Evolutionary conservation across 2,113 vertebrate genomes (phyloP), one percentile per base, ranked within the genome.

Genomic region (Microtus richardsoni): DNA sequence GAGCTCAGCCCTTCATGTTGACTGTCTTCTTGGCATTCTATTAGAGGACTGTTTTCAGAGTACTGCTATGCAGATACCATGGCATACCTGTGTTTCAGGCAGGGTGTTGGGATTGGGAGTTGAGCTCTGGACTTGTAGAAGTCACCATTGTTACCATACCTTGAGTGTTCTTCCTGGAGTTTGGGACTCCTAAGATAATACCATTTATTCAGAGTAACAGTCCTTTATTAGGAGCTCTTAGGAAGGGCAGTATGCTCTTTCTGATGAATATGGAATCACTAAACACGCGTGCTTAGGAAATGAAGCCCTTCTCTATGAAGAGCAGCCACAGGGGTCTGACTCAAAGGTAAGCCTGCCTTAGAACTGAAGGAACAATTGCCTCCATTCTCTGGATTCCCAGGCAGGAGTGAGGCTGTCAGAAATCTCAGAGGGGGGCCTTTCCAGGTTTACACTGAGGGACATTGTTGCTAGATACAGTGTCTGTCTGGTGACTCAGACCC

Each of bases 281-380:
- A 33, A 88, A 88, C 93, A 52, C 70, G 0, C 74, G 66, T 91
- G 49, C 88, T 89, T 79, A 92, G 96, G 87, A 92, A 91, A 83
- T 22, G 60, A 93, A 93, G 80, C 52, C 52, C 75, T 66, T 60
- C 4, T 93, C 90, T 87, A 60, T 36, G 91, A 91, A 22, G 78
- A 84, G 91, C 92, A 95, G 58, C 79, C 92, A 77, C 89, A 10
- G 44, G 92, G 95, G 95, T 70, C 95, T 96, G 95, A 91, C 91
- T 96, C 52, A 96, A 98, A 95, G 96, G 95, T 97, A 97, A 95
- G 88, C 21, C 9, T 41, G 94, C 91, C 94, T 97, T 62, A 83
- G 88, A 33, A 47, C 3, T 96, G 97, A 97, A 97, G 96, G 95
- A 89, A 77, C 96, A 96, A 95, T 97, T 93, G 64, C 79, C 96